Conservation (phyloP, 2,888 invertebrate genomes). For the Gari tellinella region DNA sequence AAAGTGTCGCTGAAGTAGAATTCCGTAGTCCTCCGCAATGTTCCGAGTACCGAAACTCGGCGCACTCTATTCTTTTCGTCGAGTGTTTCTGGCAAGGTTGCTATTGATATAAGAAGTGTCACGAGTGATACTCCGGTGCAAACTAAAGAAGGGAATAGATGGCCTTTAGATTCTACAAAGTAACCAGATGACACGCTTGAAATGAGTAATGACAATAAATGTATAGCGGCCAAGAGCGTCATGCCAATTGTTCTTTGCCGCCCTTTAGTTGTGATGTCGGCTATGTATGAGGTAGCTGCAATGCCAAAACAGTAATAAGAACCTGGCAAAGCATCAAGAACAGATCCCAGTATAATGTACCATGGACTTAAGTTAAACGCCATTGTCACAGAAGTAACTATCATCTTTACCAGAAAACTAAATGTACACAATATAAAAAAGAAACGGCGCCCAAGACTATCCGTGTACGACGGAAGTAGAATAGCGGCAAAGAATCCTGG, state of each 20-base stretch:
- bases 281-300: slow-evolving; percentile 1
- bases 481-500: background rate
- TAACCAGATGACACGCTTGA: background rate
- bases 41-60: background rate
- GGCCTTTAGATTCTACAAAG: background rate
- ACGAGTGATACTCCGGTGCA: background rate
- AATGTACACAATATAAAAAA: background rate
- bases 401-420: background rate
- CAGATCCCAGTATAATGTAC: background rate
- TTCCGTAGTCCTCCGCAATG: slow-evolving; percentile 10
- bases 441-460: background rate
- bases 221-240: background rate
- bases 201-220: background rate
- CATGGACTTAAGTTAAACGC: background rate
- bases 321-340: background rate
- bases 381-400: background rate
- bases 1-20: slow-evolving; percentile 22
- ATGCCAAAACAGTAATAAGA: background rate
- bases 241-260: background rate
- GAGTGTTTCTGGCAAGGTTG: slow-evolving; percentile 27
- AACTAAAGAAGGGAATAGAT: background rate
- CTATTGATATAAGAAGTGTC: background rate
- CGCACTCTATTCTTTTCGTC: slow-evolving; percentile 8
- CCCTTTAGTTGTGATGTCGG: background rate
- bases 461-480: slow-evolving; percentile 1